phyloP scores from a whole-genome alignment of 1,140 invertebrate species.

The Pseudoatta argentina region DNA sequence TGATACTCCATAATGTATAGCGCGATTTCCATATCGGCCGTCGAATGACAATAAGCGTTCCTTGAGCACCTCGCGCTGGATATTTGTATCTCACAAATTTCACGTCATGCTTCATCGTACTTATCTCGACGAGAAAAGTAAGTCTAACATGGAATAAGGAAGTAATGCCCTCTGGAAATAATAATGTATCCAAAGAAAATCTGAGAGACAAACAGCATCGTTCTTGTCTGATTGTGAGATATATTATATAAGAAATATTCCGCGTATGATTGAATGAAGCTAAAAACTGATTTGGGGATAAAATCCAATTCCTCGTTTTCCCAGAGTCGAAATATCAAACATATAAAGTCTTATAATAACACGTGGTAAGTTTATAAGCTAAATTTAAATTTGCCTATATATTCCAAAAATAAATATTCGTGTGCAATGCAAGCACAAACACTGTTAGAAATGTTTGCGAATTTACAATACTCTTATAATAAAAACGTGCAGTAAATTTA shows the following conservation, averaged over 20 bases:
- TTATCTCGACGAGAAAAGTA: neutral
- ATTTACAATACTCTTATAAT: too few relatives aligned
- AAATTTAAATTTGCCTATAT: neutral
- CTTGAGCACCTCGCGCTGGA: neutral
- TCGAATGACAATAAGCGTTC: neutral
- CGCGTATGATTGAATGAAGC: neutral
- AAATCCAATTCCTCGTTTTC: conserved; percentile 12
- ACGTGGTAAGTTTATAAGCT: neutral
- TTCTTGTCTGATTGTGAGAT: neutral
- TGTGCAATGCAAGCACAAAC: neutral
- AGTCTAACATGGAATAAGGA: neutral
- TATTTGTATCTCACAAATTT: conserved; percentile 14
- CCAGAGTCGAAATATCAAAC: neutral
- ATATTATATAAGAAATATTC: neutral
- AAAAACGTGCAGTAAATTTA: too few relatives aligned
- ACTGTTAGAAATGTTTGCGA: too few relatives aligned
- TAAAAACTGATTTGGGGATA: neutral
- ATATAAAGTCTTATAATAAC: neutral
- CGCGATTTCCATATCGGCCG: conserved; percentile 42
- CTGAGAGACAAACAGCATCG: neutral
- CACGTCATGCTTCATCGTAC: neutral
- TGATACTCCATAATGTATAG: conserved; percentile 43
- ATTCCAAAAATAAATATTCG: neutral
- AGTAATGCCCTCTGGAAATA: neutral
- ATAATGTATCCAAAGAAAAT: neutral